Base-by-base conservation (phyloP, 92 coral and sea anemone species). In the Plumapathes pennacea region DNA sequence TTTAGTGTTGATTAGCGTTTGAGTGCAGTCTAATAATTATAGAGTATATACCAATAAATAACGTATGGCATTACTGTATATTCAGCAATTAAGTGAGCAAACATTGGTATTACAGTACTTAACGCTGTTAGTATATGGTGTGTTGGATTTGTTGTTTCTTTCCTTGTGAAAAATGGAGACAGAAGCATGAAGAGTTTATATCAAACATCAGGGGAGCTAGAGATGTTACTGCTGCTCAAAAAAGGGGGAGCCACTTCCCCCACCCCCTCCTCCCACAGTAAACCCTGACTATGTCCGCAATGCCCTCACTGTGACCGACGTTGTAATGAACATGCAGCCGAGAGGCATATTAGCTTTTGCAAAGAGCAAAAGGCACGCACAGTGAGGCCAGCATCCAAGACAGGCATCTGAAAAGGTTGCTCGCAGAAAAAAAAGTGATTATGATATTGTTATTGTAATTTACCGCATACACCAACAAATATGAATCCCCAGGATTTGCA, bases 271-370 rank as follows among this genome's bases (percentile, higher is more conserved):
- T 6, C 63, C 82, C 1, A 53, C 82, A 25, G 54, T 64, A n/a
- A 86, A 89, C 57, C 97, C 97, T 30, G 97, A 89, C 44, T 86
- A 85, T 32, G 92, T 89, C 3, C 92, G n/a, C n/a, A 85, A 43
- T 89, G 97, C 36, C 97, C 97, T 17, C 92, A 89, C 74, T 89
- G 97, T 23, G 41, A 62, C 41, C 78, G 97, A 38, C 52, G 97
- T 10, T 89, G 85, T 46, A 85, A 89, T 54, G 79, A 89, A 50
- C 87, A 89, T 62, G 65, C 97, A 7, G 97, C 92, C 11, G 92
- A 81, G 36, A 71, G 97, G 32, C 97, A 89, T 48, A 85, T 89
- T 4, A 67, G 74, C 23, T 89, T 89, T 44, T 89, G 94, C 48
- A 89, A 89, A 55, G 97, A 89, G 22, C 97, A 89, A 47, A 89